A percentile compares a stretch with the other conserved stretches of the same genome.
Conservation (phyloP, 2,888 invertebrate genomes). For the Augiades crinisus region DNA sequence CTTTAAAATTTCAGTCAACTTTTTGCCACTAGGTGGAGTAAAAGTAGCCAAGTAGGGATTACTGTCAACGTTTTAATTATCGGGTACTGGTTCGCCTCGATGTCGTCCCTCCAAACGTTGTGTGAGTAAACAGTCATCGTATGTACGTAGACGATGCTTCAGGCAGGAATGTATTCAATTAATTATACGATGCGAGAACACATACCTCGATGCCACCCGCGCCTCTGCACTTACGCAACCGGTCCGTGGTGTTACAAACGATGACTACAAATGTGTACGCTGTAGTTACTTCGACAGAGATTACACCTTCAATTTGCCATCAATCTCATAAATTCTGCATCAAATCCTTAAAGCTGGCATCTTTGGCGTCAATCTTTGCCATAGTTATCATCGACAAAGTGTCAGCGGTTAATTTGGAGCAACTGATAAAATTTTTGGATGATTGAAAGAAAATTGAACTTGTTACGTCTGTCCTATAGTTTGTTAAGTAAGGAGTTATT, state of each 20-base stretch:
- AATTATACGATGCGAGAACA: slow-evolving; percentile 46
- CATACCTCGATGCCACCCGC: slow-evolving; percentile 31
- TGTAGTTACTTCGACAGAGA: too few species aligned
- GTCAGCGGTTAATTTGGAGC: too few species aligned
- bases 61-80: slow-evolving; percentile 4
- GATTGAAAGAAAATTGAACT: too few species aligned
- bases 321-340: too few species aligned
- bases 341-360: too few species aligned
- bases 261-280: slow-evolving; percentile 22
- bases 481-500: slow-evolving; percentile 23
- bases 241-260: slow-evolving; percentile 36
- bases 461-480: too few species aligned
- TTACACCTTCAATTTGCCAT: too few species aligned
- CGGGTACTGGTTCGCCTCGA: neutral
- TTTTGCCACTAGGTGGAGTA: neutral
- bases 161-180: slow-evolving; percentile 52
- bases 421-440: too few species aligned
- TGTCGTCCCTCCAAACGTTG: slow-evolving; percentile 3
- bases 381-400: too few species aligned
- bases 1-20: neutral
- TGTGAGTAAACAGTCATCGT: slow-evolving; percentile 11
- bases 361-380: too few species aligned
- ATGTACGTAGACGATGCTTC: slow-evolving; percentile 36
- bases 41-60: neutral
- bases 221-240: slow-evolving; percentile 42